Evolutionary conservation across 2,113 vertebrate species (phyloP).

Genomic region (Poicephalus gulielmi): DNA sequence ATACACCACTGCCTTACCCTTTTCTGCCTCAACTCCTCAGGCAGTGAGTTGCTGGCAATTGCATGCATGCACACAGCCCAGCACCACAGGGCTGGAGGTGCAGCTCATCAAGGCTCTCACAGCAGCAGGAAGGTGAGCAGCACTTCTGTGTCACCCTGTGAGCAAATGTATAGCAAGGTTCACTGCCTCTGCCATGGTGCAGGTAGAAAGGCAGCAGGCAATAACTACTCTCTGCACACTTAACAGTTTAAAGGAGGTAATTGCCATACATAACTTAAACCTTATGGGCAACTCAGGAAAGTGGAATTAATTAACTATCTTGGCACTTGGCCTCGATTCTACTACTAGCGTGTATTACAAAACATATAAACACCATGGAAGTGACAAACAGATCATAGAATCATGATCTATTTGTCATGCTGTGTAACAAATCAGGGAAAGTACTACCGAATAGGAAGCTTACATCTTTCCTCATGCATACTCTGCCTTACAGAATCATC

Average conservation of each 20-base stretch:
- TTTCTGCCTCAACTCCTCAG: neutral
- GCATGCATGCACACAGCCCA: neutral
- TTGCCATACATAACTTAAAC: constrained; percentile 20
- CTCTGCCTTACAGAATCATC: neutral
- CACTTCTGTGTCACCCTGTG: accelerated
- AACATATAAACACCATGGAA: constrained; percentile 42
- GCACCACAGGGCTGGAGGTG: accelerated
- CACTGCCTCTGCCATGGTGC: neutral
- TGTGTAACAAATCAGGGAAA: neutral
- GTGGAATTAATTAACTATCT: constrained; percentile 61
- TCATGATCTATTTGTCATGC: constrained; percentile 14
- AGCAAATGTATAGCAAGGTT: neutral
- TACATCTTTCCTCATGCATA: neutral
- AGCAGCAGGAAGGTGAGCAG: neutral
- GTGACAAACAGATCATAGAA: neutral
- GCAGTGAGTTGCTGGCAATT: neutral
- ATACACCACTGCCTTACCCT: neutral
- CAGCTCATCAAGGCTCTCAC: accelerated
- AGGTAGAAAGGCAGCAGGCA: neutral
- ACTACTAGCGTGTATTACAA: constrained; percentile 41
- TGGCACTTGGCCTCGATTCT: constrained; percentile 41
- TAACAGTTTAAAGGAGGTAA: constrained; percentile 36
- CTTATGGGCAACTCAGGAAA: constrained; percentile 38
- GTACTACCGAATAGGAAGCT: neutral
- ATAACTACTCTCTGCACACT: neutral